Base-by-base conservation (phyloP, 2,113 vertebrate species). In the Ciconia maguari region DNA sequence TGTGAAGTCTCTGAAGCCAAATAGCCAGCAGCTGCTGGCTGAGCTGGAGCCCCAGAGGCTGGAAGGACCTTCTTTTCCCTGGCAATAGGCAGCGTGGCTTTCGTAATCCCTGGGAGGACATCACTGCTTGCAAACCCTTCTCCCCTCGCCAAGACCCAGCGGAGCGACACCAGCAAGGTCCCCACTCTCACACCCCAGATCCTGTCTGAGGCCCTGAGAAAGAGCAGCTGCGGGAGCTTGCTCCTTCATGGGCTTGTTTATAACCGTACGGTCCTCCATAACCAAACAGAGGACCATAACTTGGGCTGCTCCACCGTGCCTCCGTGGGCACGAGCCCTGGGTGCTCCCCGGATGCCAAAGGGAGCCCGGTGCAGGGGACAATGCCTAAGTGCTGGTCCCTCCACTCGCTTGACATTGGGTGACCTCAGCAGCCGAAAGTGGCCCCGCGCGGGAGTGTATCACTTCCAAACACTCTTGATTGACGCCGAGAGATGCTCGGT, bases 401-500 rank as follows among this genome's bases (percentile, higher is more conserved):
- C 76, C 14, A 1, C n/a, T 80, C 6, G 0, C n/a, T 38, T 36
- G 87, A 86, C 89, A 49, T 3, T 48, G 94, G 66, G n/a, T 70
- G 72, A 90, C 75, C 78, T 89, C 55, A 7, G 49, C 5, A 16
- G 62, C 58, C 46, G 6, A 41, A 75, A 17, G 12, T 20, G 2
- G 0, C 70, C 80, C n/a, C 1, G 1, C 1, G 3, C 0, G 0
- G 66, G 36, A 77, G 44, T 1, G 0, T 38, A 58, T 95, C 61
- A 9, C 85, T 84, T 89, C 93, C 91, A 88, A 90, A 93, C 83
- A 61, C 32, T 30, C 90, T 54, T 92, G 93, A 95, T 29, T 96
- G 95, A 82, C 48, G 12, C 75, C 18, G 4, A 62, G 83, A 91
- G 84, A 78, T 57, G 70, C 92, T 88, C 1, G 7, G 89, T 95